These are phyloP conservation scores for Proterorhinus semilunaris DNA, from an alignment of 2,113 vertebrate species.

Conservation along the genomic window DNA sequence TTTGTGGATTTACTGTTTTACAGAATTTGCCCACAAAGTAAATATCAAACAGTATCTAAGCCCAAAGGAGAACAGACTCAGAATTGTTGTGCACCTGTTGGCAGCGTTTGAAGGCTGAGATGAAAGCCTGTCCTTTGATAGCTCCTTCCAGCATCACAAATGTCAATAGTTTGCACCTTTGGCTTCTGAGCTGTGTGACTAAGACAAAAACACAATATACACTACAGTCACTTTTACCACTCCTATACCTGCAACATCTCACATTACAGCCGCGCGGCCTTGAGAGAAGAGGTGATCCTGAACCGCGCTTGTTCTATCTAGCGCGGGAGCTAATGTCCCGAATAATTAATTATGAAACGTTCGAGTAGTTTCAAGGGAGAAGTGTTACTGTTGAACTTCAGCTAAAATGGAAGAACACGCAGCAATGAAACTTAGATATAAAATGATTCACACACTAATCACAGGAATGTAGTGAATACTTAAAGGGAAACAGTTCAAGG, in stretches of 20 bases:
- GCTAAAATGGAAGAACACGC: slow-evolving; percentile 20
- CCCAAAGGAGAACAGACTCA: slow-evolving; percentile 18
- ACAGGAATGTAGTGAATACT: no score
- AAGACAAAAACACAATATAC: not conserved
- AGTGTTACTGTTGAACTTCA: slow-evolving; percentile 36
- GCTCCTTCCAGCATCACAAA: slow-evolving; percentile 60
- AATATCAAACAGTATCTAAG: slow-evolving; percentile 8
- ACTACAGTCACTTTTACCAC: slow-evolving; percentile 12
- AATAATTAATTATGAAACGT: slow-evolving; percentile 17
- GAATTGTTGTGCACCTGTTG: slow-evolving; percentile 69
- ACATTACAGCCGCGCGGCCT: slow-evolving; percentile 29
- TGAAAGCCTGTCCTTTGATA: slow-evolving; percentile 67
- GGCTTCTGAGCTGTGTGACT: slow-evolving; percentile 22
- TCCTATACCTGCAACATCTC: slow-evolving; percentile 26
- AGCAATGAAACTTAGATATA: no score
- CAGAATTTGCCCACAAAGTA: not conserved
- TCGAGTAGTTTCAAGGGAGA: slow-evolving; percentile 22
- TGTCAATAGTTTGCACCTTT: slow-evolving; percentile 30
- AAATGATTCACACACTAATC: no score
- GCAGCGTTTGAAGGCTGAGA: slow-evolving; percentile 73
- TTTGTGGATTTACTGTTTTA: no score
- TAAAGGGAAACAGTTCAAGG: no score
- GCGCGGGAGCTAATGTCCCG: slow-evolving; percentile 19
- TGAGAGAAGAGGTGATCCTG: slow-evolving; percentile 26
- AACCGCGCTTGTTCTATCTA: slow-evolving; percentile 20